Conservation (phyloP, 2,113 vertebrate genomes). For the Odobenus rosmarus region DNA sequence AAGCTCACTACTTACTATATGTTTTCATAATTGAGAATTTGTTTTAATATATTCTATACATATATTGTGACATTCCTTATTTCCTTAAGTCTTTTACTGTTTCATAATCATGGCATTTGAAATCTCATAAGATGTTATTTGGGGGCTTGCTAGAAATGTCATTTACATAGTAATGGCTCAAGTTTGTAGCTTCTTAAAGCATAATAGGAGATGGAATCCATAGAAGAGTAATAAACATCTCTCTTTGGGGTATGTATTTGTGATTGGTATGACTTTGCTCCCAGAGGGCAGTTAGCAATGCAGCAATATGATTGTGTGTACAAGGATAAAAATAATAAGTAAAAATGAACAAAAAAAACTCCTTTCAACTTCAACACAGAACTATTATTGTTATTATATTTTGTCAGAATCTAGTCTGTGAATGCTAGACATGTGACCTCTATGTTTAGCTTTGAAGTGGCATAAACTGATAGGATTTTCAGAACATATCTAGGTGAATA, state of each 20-base stretch:
- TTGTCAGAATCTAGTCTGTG: background rate
- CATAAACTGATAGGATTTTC: background rate
- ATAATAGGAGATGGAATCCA: constrained; percentile 11
- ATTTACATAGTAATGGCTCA: constrained; percentile 18
- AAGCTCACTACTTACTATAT: background rate
- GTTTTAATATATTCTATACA: background rate
- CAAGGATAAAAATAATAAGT: background rate
- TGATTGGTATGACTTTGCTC: background rate
- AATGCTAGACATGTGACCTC: background rate
- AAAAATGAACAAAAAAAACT: background rate
- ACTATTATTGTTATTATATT: background rate
- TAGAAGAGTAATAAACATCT: background rate
- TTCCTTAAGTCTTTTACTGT: background rate
- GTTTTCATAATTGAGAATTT: constrained; percentile 33
- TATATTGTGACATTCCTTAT: background rate
- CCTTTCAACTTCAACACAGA: background rate
- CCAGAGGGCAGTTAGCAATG: background rate
- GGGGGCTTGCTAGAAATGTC: background rate
- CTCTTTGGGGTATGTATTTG: background rate
- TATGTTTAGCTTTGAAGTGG: background rate
- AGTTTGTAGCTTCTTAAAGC: background rate
- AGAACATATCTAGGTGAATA: background rate
- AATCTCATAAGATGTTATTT: constrained; percentile 34
- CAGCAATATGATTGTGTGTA: background rate
- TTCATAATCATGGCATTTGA: constrained; percentile 43